These are phyloP conservation scores for Lysandra coridon DNA, from an alignment of 2,888 invertebrate genomes.

Conservation along the genomic window DNA sequence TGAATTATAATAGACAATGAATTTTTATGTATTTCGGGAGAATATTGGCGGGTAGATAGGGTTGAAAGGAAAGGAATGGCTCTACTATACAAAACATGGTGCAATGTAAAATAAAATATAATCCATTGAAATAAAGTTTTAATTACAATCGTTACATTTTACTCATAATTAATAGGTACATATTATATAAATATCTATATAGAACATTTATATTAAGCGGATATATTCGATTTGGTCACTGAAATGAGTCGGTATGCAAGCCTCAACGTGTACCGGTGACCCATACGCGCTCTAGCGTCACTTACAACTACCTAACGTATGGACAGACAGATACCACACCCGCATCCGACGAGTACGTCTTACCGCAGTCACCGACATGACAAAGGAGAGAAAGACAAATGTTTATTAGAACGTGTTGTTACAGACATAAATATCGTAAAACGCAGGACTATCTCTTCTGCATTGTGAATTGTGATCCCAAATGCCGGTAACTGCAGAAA, in stretches of 20 bases:
- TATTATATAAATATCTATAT: conserved; percentile 79
- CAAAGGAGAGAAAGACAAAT: not conserved
- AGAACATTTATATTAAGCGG: conserved; percentile 79
- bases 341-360: not conserved
- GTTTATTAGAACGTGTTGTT: not conserved
- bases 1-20: too few species aligned
- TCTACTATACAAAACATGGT: not conserved
- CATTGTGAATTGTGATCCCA: not conserved
- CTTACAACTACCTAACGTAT: conserved; percentile 28
- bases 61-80: not conserved
- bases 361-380: not conserved
- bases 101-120: conserved; percentile 53
- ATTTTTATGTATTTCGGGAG: too few species aligned
- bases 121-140: conserved; percentile 76
- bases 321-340: not conserved
- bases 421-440: not conserved
- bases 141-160: conserved; percentile 80
- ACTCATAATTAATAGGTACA: conserved; percentile 77
- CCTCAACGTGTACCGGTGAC: conserved; percentile 41
- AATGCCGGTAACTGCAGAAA: not conserved
- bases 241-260: conserved; percentile 38
- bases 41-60: not conserved
- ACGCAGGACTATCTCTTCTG: not conserved
- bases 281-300: conserved; percentile 32
- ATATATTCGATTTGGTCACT: conserved; percentile 80